Evolutionary conservation across 2,888 invertebrate genomes (phyloP).

Genomic region (Drosophila emarginata): DNA sequence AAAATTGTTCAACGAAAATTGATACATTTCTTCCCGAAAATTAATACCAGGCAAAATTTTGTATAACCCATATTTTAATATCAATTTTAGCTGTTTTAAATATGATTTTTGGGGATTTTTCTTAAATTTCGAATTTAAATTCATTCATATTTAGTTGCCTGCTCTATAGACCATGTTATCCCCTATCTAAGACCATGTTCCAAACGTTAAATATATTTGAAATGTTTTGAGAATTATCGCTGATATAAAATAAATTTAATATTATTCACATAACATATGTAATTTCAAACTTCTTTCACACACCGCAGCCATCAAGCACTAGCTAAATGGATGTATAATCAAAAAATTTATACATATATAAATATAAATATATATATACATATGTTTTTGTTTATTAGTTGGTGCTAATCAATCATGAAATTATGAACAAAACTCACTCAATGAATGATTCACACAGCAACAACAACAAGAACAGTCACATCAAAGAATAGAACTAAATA

Average conservation of each 20-base stretch:
- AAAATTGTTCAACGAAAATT: too few relatives aligned
- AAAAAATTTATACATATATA: neutral
- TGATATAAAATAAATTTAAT: neutral
- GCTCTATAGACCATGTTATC: too few relatives aligned
- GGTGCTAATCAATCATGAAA: conserved; percentile 7
- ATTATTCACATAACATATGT: conserved; percentile 6
- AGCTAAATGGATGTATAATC: neutral
- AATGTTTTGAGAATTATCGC: neutral
- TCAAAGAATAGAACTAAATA: neutral
- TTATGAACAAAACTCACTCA: neutral
- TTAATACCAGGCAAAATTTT: too few relatives aligned
- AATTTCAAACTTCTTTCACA: conserved; percentile 13
- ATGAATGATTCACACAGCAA: neutral
- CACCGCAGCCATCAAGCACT: neutral
- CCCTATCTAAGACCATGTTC: too few relatives aligned
- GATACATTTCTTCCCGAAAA: too few relatives aligned
- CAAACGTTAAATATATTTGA: too few relatives aligned
- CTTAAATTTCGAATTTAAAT: too few relatives aligned
- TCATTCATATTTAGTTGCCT: too few relatives aligned
- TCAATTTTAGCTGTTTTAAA: too few relatives aligned
- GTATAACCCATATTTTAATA: too few relatives aligned
- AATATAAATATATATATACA: neutral
- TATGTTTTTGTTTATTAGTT: conserved; percentile 1
- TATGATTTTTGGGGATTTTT: too few relatives aligned
- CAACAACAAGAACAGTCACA: neutral